Evolutionary conservation across 2,113 vertebrate genomes (phyloP), one percentile per base, ranked within the genome.

Genomic region (Nothobranchius furzeri): DNA sequence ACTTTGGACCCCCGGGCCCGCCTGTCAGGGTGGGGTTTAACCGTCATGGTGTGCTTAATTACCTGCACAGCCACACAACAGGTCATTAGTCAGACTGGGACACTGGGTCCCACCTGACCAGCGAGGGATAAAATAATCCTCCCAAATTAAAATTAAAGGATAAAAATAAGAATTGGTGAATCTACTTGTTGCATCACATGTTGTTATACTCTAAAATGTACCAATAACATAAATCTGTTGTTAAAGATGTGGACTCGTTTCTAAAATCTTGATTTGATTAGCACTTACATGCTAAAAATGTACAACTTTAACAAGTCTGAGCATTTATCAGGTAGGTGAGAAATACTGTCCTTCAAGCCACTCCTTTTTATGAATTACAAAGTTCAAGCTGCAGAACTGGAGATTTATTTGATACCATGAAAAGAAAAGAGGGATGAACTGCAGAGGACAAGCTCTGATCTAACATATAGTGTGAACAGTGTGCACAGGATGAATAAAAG

Each of bases 31-130:
- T 86, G 78, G 77, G 81, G 78, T 87, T 89, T 84, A 89, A 76
- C 85, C 71, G 81, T 93, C 92, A 92, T 91, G 87, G 90, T 89
- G 84, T 84, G 87, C 85, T 93, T 93, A 93, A 93, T 93, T 93
- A 93, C 91, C 86, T 88, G 79, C 83, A 83, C 83, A 77, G 84
- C 81, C 88, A 85, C 89, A 87, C 77, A 91, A 86, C 86, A 82
- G 89, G 88, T 82, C 87, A 88, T 92, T 90, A 87, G 88, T 92
- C 89, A 92, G 86, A 69, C 78, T 35, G 83, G 78, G 78, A 82
- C 52, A 62, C 70, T 56, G 69, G 83, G 80, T 74, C 82, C 90
- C 76, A 89, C 82, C 85, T 84, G 88, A n/a, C 88, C 89, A 91
- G 70, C 64, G 42, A 36, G 84, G 88, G 85, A 90, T 78, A 35